Base-by-base conservation (phyloP, 2,888 invertebrate genomes). In the Eupelmus urozonus region DNA sequence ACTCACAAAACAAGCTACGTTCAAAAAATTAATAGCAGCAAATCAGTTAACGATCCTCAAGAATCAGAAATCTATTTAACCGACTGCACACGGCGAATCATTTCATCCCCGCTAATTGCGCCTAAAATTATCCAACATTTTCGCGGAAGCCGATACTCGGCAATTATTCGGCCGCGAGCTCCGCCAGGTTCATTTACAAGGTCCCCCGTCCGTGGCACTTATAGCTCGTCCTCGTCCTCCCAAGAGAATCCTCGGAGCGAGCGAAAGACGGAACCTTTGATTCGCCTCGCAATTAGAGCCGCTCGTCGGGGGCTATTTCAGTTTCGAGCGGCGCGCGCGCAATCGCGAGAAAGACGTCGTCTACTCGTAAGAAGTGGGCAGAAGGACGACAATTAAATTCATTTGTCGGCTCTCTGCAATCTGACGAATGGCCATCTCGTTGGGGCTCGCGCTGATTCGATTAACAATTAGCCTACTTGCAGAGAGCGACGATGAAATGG, bases 331-430 rank as follows among this genome's bases (percentile, higher is more conserved):
- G 4, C 63, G 25, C 29, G n/a, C 53, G 25, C 29, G 25, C 23
- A 34, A 45, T 57, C 25, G 16, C 55, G 55, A 2, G 2, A 16
- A 45, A 45, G 45, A 7, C 45, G 45, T 45, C 45, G 4, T 27
- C 18, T 55, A 25, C 53, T 45, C 45, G 2, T 45, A 29, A 29
- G 27, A 16, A 4, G 34, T n/a, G 7, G 9, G 42, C 42, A 23
- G 27, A 20, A 49, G 82, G 80, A 82, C 83, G 80, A 84, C 86
- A 86, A 88, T 88, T 87, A 86, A 87, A 88, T 86, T 86, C 84
- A 87, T 87, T 87, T 87, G 87, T 85, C 85, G 86, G 84, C 84
- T 84, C 85, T 85, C 85, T 86, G 85, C 85, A 84, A 85, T 85
- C 85, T 86, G 85, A 85, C 83, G 86, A 85, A 85, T 85, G 85